Base-by-base conservation (phyloP, 2,113 vertebrate genomes). In the Hystrix brachyura region DNA sequence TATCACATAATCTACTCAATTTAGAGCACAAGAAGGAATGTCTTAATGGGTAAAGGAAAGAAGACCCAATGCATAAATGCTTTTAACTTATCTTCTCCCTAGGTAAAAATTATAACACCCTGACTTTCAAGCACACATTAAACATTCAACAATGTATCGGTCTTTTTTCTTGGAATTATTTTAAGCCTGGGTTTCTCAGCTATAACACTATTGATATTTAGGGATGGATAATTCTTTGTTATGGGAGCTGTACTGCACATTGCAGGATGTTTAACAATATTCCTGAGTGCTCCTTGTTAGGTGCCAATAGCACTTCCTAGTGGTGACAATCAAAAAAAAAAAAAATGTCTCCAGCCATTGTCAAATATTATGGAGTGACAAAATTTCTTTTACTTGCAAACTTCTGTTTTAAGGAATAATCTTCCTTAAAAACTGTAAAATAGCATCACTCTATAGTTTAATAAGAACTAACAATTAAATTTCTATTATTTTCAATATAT, bases 1-100 rank as follows among this genome's bases (percentile, higher is more conserved):
- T 97, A 95, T 97, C 94, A 82, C 92, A 97, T 95, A 88, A 97
- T 96, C 91, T 95, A 84, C 74, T 96, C 89, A 97, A 94, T 95
- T 93, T 95, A 95, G 84, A 95, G 82, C 57, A 89, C 96, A 92
- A 94, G 86, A 89, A 95, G 43, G 79, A 93, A 91, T 97, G 69
- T 43, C 92, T 97, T 96, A 95, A 96, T 92, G 82, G 83, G 53
- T 65, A 95, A 93, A 93, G 48, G 53, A 84, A 94, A 90, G 59
- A 85, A 72, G 51, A 79, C 13, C 15, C 11, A 81, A 94, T 92
- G 64, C 46, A 93, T 51, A 94, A 60, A 95, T 64, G 57, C 93
- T 97, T 62, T 86, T 71, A 97, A 69, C 51, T 86, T 67, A 1
- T 71, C 46, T 55, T 96, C 94, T 78, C 79, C 96, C 43, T 92